Base-by-base conservation (phyloP, 2,113 vertebrate genomes). In the Dasyornis broadbenti region DNA sequence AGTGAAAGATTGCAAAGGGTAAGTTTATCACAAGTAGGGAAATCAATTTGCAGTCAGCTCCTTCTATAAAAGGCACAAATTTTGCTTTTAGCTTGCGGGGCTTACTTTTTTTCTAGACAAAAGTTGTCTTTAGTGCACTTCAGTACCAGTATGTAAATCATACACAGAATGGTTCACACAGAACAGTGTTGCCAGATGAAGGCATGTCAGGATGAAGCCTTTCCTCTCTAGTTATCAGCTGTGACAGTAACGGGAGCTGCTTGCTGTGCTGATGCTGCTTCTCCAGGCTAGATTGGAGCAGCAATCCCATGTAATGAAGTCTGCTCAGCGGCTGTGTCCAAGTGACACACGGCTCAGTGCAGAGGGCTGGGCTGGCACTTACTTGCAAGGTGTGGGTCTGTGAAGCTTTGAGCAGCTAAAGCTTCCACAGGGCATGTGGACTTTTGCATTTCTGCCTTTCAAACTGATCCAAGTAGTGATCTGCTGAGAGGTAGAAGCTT, bases 401-500 rank as follows among this genome's bases (percentile, higher is more conserved):
- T 11, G 60, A 9, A 78, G 78, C 50, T 82, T 39, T 10, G 3
- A 59, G 84, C 70, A 87, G 31, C 61, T 35, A 9, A 69, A 95
- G 50, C 75, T 76, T 61, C 35, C 49, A 53, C 54, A 40, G 66
- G 68, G n/a, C 73, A 3, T 3, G 8, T 39, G 56, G 68, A 40
- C 64, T 45, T 45, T 81, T 13, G 54, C 44, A 7, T 88, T 89
- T 79, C 50, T 92, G 66, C 59, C 39, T 57, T 66, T 61, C 69
- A 44, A 60, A 27, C 70, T 11, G 42, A 45, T 82, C 75, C 75
- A 49, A 63, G 71, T 7, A 37, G 59, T 4, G 52, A 10, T 86
- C 90, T 90, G 79, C 91, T 56, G 85, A 86, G 75, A 90, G 64
- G 84, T 79, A 28, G 92, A 16, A 75, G 71, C 68, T 88, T 49